Base-by-base conservation (phyloP, 1,140 invertebrate genomes). In the Anadara kagoshimensis region DNA sequence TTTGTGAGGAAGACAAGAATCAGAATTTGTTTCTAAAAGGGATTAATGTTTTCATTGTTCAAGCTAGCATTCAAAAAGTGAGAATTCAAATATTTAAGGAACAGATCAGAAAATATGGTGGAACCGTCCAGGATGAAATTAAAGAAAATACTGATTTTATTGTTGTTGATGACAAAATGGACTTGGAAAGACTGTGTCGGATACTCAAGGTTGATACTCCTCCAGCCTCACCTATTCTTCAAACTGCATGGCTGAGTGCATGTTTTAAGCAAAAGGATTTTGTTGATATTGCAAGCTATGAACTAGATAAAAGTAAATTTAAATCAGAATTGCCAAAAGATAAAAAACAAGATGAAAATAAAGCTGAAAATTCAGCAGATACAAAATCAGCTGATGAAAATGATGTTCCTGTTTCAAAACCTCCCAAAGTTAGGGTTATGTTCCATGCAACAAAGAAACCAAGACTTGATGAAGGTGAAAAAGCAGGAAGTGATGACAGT, bases 101-200 rank as follows among this genome's bases (percentile, higher is more conserved):
- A 44, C 80, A 88, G 18, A 22, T 88, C 11, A 36, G 76, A 22
- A 86, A 85, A 69, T 78, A 81, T 80, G 85, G 85, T 11, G 88
- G 83, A 10, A 62, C 29, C 11, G 14, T 81, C 10, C 26, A 66
- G 24, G 73, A 78, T 20, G 61, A 79, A 20, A 68, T 79, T 29
- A 57, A 58, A 41, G 51, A 77, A 11, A 29, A 73, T 26, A 58
- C 73, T 7, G 82, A 81, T 29, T 81, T 87, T 73, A 73, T 89
- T 26, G 69, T 87, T 56, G 78, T 86, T 63, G 83, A 88, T 76
- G 87, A 87, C 59, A 82, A 83, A 68, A 84, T 88, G 79, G 83
- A 87, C 54, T n/a, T 57, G 10, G 73, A 83, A 29, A 76, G 83
- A 64, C 72, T 87, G 72, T 80, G 75, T 63, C 80, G 75, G 54